phyloP scores from a whole-genome alignment of 2,797 vertebrate species.

The Potorous gilbertii region DNA sequence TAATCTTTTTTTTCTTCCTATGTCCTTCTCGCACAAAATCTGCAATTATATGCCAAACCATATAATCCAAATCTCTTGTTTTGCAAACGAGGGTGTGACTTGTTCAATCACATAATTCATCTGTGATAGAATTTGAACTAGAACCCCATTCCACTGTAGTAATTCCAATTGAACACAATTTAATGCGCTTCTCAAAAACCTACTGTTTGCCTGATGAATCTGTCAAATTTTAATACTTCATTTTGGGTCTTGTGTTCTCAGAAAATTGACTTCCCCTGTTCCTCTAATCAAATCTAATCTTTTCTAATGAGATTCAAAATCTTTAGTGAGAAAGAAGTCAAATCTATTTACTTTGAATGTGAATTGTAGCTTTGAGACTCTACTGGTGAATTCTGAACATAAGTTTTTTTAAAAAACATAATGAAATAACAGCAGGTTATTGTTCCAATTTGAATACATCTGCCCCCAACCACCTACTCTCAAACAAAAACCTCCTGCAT shows the following conservation, averaged over 20 bases:
- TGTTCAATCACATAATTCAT: neutral
- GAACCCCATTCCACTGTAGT: neutral
- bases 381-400: neutral
- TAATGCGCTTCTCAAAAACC: neutral
- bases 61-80: neutral
- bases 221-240: neutral
- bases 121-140: neutral
- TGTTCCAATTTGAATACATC: neutral
- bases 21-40: neutral
- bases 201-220: neutral
- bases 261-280: neutral
- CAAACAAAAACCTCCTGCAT: neutral
- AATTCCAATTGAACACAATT: neutral
- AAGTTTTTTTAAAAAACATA: neutral
- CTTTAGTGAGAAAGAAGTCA: neutral
- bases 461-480: neutral
- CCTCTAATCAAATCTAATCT: neutral
- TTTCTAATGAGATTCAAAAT: neutral
- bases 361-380: neutral
- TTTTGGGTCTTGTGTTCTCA: neutral
- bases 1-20: neutral
- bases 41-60: neutral
- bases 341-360: neutral
- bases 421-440: neutral
- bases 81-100: neutral